phyloP scores from a whole-genome alignment of 1,140 invertebrate species.

The Lanistes nyassanus region DNA sequence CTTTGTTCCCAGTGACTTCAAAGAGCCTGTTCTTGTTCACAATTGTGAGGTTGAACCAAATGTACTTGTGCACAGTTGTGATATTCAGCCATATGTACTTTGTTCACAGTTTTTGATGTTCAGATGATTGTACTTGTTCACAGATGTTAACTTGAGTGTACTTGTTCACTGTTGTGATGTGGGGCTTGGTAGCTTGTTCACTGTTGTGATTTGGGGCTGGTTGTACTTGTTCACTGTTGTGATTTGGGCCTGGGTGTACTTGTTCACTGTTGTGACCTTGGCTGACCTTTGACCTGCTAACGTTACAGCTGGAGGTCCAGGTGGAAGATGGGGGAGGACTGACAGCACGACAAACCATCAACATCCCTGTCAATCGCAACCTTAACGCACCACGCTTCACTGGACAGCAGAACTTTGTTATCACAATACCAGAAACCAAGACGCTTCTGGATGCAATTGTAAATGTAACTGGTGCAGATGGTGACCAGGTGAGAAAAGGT shows the following conservation, averaged over 20 bases:
- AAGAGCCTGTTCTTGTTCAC: too few species aligned
- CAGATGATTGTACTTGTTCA: too few species aligned
- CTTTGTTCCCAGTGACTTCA: too few species aligned
- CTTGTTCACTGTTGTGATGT: too few species aligned
- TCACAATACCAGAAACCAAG: constrained; percentile 40
- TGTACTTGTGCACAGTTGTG: too few species aligned
- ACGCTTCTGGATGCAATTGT: constrained; percentile 34
- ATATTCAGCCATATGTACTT: too few species aligned
- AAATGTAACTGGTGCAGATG: constrained; percentile 25
- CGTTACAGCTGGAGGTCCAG: constrained; percentile 35
- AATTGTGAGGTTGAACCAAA: too few species aligned
- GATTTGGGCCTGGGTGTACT: constrained; percentile 14
- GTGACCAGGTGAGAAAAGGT: constrained; percentile 23
- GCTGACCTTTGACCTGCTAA: constrained; percentile 3
- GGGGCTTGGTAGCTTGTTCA: too few species aligned
- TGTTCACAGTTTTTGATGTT: too few species aligned
- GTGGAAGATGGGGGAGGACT: constrained; percentile 34
- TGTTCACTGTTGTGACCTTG: background rate
- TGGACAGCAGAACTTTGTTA: constrained; percentile 20
- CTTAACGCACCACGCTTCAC: constrained; percentile 79
- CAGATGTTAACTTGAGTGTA: too few species aligned
- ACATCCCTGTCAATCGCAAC: constrained; percentile 84
- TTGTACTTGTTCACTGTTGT: too few species aligned
- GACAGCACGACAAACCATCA: constrained; percentile 65
- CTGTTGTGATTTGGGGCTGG: too few species aligned